A percentile compares a stretch with the other conserved stretches of the same genome.
Conservation (phyloP, 2,797 vertebrate genomes). For the Tinamus major region DNA sequence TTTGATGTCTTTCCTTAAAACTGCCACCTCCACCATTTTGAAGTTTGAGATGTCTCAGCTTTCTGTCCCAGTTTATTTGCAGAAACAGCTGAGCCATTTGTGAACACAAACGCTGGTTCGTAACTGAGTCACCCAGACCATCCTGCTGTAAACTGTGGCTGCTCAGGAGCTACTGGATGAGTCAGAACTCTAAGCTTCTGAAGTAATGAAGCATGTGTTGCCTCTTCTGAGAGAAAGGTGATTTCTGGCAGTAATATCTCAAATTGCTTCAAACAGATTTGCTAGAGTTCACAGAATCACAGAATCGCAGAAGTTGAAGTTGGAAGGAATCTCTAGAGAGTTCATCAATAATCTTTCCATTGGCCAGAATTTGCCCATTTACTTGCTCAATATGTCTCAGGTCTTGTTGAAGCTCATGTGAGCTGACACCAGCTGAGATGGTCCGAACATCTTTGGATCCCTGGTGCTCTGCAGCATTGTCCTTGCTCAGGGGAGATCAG, state of each 20-base stretch:
- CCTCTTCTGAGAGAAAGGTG: not conserved
- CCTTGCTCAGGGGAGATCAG: not conserved
- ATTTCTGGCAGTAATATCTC: not conserved
- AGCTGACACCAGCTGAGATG: not conserved
- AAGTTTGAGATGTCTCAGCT: not conserved
- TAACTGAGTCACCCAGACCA: not conserved
- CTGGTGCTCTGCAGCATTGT: not conserved
- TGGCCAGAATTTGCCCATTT: not conserved
- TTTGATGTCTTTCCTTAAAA: not conserved
- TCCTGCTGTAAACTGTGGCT: not conserved
- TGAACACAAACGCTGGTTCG: not conserved
- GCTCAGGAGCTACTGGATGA: not conserved
- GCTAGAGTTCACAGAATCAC: not conserved
- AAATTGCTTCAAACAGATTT: not conserved
- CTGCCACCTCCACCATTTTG: not conserved
- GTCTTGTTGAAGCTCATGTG: not conserved
- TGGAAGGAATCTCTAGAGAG: no score
- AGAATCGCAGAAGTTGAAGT: no score
- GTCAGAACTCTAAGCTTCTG: not conserved
- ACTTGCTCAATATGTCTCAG: not conserved
- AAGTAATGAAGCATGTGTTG: fast-evolving
- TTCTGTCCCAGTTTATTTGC: not conserved
- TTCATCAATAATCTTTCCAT: not conserved
- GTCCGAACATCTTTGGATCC: not conserved
- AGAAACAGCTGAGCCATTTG: not conserved